These are phyloP conservation scores for Neelides folsomi DNA, from an alignment of 2,888 invertebrate species.

Conservation along the genomic window DNA sequence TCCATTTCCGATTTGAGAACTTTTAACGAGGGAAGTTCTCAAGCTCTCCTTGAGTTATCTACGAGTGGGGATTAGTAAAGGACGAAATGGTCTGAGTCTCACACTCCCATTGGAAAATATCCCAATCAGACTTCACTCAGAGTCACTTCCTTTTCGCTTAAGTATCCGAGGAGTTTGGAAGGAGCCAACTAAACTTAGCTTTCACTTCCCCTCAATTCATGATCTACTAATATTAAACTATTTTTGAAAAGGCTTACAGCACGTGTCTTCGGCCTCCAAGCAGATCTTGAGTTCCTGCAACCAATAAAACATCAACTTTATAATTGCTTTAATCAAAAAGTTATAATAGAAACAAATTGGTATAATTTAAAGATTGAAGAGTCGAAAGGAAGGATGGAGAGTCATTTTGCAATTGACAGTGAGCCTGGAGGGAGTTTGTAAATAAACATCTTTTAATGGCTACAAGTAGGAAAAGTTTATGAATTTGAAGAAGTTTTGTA, in stretches of 20 bases:
- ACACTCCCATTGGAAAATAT: not conserved
- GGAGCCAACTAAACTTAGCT: constrained; percentile 4
- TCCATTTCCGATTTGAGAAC: no score
- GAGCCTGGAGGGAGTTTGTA: no score
- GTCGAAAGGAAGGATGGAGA: no score
- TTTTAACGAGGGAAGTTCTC: no score
- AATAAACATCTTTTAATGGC: no score
- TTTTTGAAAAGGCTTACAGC: constrained; percentile 21
- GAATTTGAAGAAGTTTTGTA: no score
- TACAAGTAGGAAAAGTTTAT: no score
- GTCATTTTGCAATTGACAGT: no score
- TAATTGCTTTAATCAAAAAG: not conserved
- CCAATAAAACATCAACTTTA: constrained; percentile 8
- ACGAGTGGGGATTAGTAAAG: not conserved
- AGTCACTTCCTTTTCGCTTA: no score
- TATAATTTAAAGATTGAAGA: constrained; percentile 6
- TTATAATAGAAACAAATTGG: not conserved
- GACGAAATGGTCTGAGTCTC: constrained; percentile 11
- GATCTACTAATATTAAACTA: constrained; percentile 1
- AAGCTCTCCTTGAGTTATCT: no score
- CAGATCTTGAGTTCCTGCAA: constrained; percentile 32
- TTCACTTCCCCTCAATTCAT: constrained; percentile 4
- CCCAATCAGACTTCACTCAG: not conserved
- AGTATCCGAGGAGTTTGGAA: not conserved
- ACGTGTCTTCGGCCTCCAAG: constrained; percentile 32